phyloP scores from a whole-genome alignment of 2,797 vertebrate species.

The Stomatorhinus walkeri region DNA sequence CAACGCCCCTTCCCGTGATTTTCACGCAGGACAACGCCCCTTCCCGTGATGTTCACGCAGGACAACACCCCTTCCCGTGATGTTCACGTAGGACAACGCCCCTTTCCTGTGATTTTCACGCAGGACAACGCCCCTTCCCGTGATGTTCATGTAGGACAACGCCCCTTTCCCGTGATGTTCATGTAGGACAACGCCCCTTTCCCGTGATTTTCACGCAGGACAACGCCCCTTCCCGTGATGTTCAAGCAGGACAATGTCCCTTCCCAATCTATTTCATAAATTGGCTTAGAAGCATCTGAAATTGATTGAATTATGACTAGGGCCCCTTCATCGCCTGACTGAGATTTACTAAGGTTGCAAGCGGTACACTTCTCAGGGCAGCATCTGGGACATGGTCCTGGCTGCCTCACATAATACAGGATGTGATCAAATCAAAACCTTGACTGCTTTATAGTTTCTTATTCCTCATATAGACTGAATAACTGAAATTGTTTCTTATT shows the following conservation, averaged over 20 bases:
- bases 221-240: background rate
- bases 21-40: too few relatives aligned
- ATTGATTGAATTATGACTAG: background rate
- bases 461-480: background rate
- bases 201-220: too few relatives aligned
- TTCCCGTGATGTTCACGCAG: too few relatives aligned
- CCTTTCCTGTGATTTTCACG: too few relatives aligned
- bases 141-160: background rate
- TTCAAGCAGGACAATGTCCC: background rate
- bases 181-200: too few relatives aligned
- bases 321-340: background rate
- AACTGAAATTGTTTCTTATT: background rate
- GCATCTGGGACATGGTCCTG: background rate
- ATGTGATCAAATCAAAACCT: background rate
- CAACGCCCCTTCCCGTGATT: too few relatives aligned
- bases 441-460: background rate
- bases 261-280: background rate
- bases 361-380: background rate
- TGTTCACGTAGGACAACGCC: too few relatives aligned
- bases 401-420: background rate
- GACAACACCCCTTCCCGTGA: too few relatives aligned
- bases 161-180: too few relatives aligned
- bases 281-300: background rate
- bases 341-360: background rate
- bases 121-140: too few relatives aligned